Evolutionary conservation across 2,113 vertebrate species (phyloP).

Genomic region (Silurus glanis): DNA sequence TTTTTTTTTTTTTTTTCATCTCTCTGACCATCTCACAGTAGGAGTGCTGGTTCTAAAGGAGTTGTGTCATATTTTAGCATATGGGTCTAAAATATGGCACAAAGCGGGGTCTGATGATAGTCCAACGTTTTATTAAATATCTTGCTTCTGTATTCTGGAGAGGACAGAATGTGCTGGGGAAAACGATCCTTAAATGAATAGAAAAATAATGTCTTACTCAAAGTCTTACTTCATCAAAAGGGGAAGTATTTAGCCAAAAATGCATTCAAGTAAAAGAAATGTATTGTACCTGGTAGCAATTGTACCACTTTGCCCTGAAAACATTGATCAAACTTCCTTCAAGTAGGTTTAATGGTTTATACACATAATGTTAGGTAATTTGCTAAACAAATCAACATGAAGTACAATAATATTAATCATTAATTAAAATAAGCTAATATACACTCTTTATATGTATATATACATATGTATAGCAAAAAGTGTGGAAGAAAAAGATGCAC

Average conservation of each 20-base stretch:
- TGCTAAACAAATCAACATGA: too few species aligned
- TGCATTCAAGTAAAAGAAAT: background rate
- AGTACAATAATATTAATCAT: too few species aligned
- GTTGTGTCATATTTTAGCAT: background rate
- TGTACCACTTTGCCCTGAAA: background rate
- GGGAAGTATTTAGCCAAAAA: background rate
- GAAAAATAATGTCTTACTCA: background rate
- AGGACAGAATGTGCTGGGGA: background rate
- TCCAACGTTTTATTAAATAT: background rate
- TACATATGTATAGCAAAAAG: too few species aligned
- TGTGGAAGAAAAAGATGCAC: too few species aligned
- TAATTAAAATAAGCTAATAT: too few species aligned
- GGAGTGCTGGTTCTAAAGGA: slow-evolving; percentile 5
- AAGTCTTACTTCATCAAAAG: background rate
- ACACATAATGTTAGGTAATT: too few species aligned
- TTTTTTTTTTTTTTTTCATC: background rate
- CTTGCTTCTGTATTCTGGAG: background rate
- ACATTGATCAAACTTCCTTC: background rate
- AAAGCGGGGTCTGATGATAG: background rate
- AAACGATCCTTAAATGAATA: background rate
- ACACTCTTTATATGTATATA: too few species aligned
- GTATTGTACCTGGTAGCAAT: too few species aligned
- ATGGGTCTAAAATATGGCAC: slow-evolving; percentile 3
- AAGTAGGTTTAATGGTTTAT: too few species aligned
- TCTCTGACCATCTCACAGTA: background rate